phyloP scores from a whole-genome alignment of 2,113 vertebrate genomes.

The Eulemur macaco region DNA sequence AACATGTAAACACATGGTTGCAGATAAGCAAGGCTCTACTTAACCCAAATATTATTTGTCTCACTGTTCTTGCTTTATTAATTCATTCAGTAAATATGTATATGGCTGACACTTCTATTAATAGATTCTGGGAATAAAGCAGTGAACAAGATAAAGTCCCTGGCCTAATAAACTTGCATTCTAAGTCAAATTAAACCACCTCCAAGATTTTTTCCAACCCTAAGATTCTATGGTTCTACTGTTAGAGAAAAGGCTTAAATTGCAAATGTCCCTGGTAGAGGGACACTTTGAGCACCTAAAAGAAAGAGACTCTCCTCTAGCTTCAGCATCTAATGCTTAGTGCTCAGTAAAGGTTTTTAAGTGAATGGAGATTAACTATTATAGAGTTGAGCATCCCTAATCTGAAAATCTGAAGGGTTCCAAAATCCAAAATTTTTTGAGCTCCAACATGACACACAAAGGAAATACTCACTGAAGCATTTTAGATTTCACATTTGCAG shows the following conservation, averaged over 20 bases:
- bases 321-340: not conserved
- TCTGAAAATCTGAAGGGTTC: not conserved
- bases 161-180: not conserved
- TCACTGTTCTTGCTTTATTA: not conserved
- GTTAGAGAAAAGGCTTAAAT: not conserved
- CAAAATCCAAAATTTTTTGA: not conserved
- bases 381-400: not conserved
- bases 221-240: not conserved
- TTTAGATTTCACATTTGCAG: not conserved
- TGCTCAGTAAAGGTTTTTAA: not conserved
- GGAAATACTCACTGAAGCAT: not conserved
- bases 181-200: not conserved
- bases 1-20: not conserved
- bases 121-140: not conserved
- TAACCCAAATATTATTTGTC: not conserved
- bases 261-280: not conserved
- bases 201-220: constrained; percentile 2
- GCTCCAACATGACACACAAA: not conserved
- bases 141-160: not conserved
- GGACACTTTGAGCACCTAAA: not conserved
- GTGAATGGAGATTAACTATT: not conserved
- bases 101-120: not conserved
- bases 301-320: not conserved
- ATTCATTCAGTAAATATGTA: not conserved
- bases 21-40: not conserved